Evolutionary conservation across 2,888 invertebrate species (phyloP).

Genomic region (Drosophila gaucha): DNA sequence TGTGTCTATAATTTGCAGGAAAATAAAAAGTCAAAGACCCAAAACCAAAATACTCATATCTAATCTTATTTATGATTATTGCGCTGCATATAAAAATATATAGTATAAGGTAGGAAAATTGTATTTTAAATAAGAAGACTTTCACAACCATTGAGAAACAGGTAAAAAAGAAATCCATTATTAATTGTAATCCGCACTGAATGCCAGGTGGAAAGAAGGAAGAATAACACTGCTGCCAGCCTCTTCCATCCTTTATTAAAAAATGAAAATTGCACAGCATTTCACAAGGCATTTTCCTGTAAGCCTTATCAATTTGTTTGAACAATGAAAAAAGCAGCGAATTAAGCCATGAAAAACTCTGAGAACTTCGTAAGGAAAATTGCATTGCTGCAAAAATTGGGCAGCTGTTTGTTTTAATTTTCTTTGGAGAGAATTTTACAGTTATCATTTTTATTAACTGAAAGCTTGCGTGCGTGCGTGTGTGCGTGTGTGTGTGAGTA

Average conservation of each 20-base stretch:
- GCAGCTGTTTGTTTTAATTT: background rate
- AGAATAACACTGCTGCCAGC: background rate
- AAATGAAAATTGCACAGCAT: too few species aligned
- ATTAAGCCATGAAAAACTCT: constrained; percentile 9
- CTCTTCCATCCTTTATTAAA: background rate
- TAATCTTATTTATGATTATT: constrained; percentile 56
- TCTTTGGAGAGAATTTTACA: constrained; percentile 1
- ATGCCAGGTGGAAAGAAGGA: background rate
- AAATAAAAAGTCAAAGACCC: constrained; percentile 57
- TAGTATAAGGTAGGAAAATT: background rate
- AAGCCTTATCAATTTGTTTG: too few species aligned
- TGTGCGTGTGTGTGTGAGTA: background rate
- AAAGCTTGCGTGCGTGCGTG: background rate
- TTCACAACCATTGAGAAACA: background rate
- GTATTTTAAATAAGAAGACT: background rate
- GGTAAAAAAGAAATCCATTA: background rate
- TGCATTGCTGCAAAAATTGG: constrained; percentile 4
- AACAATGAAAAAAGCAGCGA: background rate
- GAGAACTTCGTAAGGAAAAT: background rate
- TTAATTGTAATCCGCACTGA: background rate
- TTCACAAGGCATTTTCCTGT: background rate
- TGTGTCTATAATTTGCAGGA: constrained; percentile 51
- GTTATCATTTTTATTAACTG: constrained; percentile 6
- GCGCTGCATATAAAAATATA: constrained; percentile 9
- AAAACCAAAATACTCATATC: constrained; percentile 47